Base-by-base conservation (phyloP, 2,888 invertebrate genomes). In the Colostygia pectinataria region DNA sequence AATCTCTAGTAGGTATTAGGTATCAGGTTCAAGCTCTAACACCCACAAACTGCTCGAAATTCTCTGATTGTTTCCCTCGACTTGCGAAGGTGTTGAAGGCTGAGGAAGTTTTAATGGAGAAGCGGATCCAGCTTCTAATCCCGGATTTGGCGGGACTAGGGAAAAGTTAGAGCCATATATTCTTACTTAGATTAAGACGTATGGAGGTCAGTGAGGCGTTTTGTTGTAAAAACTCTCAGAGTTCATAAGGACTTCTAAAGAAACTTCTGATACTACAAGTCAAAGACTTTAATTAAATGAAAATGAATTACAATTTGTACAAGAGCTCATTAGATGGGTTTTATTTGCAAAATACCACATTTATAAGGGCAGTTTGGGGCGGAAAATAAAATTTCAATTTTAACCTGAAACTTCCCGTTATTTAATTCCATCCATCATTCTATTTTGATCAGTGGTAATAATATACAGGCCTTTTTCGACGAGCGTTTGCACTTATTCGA, bases 71-170 rank as follows among this genome's bases (percentile, higher is more conserved):
- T 58, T 55, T 53, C 49, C 36, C 32, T 31, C 25, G 20, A 46
- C 56, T 54, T 37, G 46, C 28, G 38, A 57, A 59, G 59, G 57
- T 62, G 65, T 66, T 58, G 62, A 66, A 66, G 61, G 64, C 63
- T 61, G 56, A 55, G 53, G 54, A 66, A 68, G 64, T 65, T 70
- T 70, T 71, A 73, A 73, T 70, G 67, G 68, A 58, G 61, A 64
- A 68, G 64, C 55, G 66, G 66, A 70, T 60, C 71, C 63, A 51
- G 48, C 48, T 48, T 28, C 57, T 63, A 59, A 63, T 63, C 61
- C 59, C 36, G 55, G 58, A 55, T 61, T 55, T 60, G 39, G 33
- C 53, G 46, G 44, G 51, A 37, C 41, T 34, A 34, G 42, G 53
- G 45, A 49, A 45, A 57, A 55, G 43, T 40, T 28, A 37, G 13